Evolutionary conservation across 2,888 invertebrate genomes (phyloP), one percentile per base, ranked within the genome.

Genomic region (Molanna angustata): DNA sequence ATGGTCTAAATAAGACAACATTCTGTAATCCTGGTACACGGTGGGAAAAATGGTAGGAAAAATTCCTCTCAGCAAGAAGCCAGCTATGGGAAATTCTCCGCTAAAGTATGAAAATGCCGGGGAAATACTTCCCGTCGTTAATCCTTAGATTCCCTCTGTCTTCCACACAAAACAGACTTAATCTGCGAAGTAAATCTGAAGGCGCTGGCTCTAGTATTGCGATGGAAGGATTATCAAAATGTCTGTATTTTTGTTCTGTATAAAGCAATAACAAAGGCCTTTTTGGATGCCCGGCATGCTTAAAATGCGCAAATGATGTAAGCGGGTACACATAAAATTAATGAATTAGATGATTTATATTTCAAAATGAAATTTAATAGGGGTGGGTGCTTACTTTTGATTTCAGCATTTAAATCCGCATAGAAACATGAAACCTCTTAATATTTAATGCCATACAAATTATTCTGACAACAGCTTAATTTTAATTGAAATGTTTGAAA

Each of bases 101-200:
- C 21, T 7, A 31, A 17, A 32, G 19, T 27, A 27, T 27, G 27
- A 27, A 27, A 27, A 27, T 27, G 16, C 39, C 13, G 21, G 16
- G 22, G 17, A 20, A 37, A 40, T 37, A 46, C 14, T 46, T 27
- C 11, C 42, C 49, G 18, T 33, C 33, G 31, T 44, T 49, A 53
- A 53, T 32, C 43, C 48, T 16, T 42, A 21, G 53, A 39, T 53
- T 53, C 41, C 22, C 14, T 43, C 37, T 53, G 47, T 53, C 48
- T 22, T 48, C 48, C 35, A 16, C 33, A 18, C 48, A 47, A 53
- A 53, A 40, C 53, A 33, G 37, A 21, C 53, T 48, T 53, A 53
- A 53, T 53, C 53, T 48, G 49, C 53, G 47, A 39, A 49, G 48
- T 32, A 49, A 53, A 53, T 53, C 53, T 53, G 53, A 27, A 39